Evolutionary conservation across 2,113 vertebrate species (phyloP).

Genomic region (Xiphias gladius): DNA sequence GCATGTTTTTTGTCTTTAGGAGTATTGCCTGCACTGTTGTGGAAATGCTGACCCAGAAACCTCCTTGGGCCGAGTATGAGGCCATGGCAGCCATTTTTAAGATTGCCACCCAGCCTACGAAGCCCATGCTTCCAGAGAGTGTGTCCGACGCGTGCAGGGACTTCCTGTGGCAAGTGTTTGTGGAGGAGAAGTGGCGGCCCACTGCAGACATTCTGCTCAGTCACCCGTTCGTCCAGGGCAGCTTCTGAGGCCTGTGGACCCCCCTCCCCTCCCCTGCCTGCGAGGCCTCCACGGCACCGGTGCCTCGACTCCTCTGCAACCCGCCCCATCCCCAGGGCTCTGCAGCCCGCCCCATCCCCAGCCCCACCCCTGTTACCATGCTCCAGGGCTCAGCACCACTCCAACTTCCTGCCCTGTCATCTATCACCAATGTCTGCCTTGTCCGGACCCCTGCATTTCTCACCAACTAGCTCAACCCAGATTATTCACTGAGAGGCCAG

Average conservation of each 20-base stretch:
- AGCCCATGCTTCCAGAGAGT: slow-evolving; percentile 88
- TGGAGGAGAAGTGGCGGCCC: slow-evolving; percentile 92
- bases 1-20: slow-evolving; percentile 77
- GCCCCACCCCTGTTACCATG: slow-evolving; percentile 23
- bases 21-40: slow-evolving; percentile 93
- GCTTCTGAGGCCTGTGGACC: slow-evolving; percentile 82
- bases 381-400: slow-evolving; percentile 53
- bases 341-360: neutral
- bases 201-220: slow-evolving; percentile 90
- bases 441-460: slow-evolving; percentile 54
- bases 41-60: slow-evolving; percentile 95
- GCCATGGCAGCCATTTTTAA: slow-evolving; percentile 96
- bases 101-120: slow-evolving; percentile 93
- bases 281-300: slow-evolving; percentile 32
- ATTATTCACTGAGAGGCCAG: slow-evolving; percentile 47
- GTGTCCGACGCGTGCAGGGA: slow-evolving; percentile 89
- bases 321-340: slow-evolving; percentile 39
- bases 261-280: slow-evolving; percentile 43
- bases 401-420: slow-evolving; percentile 52
- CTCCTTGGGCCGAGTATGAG: slow-evolving; percentile 93
- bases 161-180: slow-evolving; percentile 92
- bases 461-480: slow-evolving; percentile 52
- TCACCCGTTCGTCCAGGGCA: slow-evolving; percentile 88
- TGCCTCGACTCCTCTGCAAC: slow-evolving; percentile 52
- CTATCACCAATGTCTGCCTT: slow-evolving; percentile 76